Conservation (phyloP, 2,113 vertebrate species). For the Callipepla squamata region DNA sequence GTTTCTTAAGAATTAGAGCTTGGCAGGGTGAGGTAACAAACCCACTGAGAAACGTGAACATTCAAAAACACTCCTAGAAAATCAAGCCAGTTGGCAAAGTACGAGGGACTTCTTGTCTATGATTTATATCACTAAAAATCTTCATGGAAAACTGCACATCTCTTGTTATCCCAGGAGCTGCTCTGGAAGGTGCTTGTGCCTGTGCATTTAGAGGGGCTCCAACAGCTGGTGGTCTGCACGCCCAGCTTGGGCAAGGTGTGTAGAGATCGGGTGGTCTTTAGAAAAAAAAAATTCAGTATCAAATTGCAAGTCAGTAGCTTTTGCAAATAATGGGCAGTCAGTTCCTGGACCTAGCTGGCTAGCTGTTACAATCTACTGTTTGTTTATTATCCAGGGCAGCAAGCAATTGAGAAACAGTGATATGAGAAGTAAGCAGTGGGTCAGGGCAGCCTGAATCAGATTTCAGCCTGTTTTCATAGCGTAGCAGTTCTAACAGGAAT, state of each 20-base stretch:
- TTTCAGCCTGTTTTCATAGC: background rate
- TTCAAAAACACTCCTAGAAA: background rate
- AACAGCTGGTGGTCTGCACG: background rate
- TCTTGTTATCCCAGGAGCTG: background rate
- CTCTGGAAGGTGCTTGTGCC: background rate
- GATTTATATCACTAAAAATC: background rate
- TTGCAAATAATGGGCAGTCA: background rate
- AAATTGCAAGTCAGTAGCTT: background rate
- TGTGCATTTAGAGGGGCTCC: background rate
- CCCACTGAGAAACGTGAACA: background rate
- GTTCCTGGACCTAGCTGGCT: background rate
- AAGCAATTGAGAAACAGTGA: background rate
- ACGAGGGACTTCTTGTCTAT: background rate
- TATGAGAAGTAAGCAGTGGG: background rate
- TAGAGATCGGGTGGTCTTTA: background rate
- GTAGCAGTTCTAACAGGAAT: background rate
- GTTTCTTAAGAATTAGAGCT: background rate
- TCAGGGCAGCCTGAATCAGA: background rate
- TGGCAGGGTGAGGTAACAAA: background rate
- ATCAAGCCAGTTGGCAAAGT: background rate
- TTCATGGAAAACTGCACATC: background rate
- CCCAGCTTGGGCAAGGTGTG: background rate
- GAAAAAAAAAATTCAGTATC: background rate
- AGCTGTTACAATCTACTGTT: background rate
- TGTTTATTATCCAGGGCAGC: background rate